Base-by-base conservation (phyloP, 1,140 invertebrate genomes). In the Hycleus phaleratus region DNA sequence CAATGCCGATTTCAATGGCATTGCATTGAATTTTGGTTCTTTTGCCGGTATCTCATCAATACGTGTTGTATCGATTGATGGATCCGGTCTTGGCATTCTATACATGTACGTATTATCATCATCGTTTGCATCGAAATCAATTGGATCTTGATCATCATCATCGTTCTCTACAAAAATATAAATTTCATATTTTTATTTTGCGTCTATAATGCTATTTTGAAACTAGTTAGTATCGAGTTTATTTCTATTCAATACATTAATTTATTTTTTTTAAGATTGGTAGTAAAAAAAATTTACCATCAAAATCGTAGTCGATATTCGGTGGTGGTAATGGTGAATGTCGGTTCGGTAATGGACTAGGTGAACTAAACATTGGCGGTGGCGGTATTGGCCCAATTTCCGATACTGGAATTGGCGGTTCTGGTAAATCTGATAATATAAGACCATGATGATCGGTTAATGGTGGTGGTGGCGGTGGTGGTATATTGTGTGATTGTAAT, bases 371-470 rank as follows among this genome's bases (percentile, higher is more conserved):
- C 92, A 95, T 95, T 53, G 91, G 92, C 52, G 93, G 93, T 61
- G 93, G 93, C 68, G 93, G 93, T 73, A 95, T 95, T 44, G 91
- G 92, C 38, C 93, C 92, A 72, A 95, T 94, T 71, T 95, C 93
- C 53, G 90, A 93, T 10, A 95, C 75, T 8, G 90, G 89, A 67
- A 94, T 93, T 59, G 91, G 91, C 47, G 91, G 91, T 74, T 94
- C 91, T 49, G 91, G 91, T 65, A 93, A 78, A 70, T 92, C 88
- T 56, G 88, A 90, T 61, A 92, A 79, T 76, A 88, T 82, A 60
- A 90, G 76, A 63, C 73, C 73, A 55, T 67, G 69, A 32, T 32
- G 32, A 40, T 64, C 71, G 59, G 55, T 71, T 46, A 74, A 64
- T 32, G 32, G 32, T 32, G 38, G 71, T 18, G 67, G 66, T 52